Conservation (phyloP, 2,113 vertebrate species). For the Bungarus multicinctus region DNA sequence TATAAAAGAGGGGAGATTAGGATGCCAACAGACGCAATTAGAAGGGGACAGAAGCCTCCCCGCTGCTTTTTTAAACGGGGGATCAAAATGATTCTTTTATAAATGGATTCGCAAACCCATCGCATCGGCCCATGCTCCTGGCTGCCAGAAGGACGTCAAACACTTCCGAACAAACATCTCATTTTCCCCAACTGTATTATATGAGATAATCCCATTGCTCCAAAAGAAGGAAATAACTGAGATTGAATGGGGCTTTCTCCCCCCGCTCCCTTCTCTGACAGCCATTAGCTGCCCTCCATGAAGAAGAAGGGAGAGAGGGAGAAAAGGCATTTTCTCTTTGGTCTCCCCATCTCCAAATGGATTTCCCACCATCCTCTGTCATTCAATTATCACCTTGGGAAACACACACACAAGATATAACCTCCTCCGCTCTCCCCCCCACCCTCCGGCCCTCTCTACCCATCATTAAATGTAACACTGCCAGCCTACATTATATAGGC, state of each 20-base stretch:
- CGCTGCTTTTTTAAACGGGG: background rate
- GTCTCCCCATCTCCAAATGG: slow-evolving; percentile 67
- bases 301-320: slow-evolving; percentile 1
- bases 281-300: slow-evolving; percentile 64
- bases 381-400: slow-evolving; percentile 78
- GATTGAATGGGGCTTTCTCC: slow-evolving; percentile 39
- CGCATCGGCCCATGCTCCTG: slow-evolving; percentile 4
- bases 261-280: slow-evolving; percentile 43
- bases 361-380: slow-evolving; percentile 73
- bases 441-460: slow-evolving; percentile 61
- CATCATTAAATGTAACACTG: slow-evolving; percentile 65
- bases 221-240: background rate
- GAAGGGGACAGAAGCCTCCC: background rate
- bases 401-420: slow-evolving; percentile 59
- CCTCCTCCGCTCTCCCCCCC: slow-evolving; percentile 48
- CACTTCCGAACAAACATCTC: slow-evolving; percentile 14
- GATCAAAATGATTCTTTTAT: slow-evolving; percentile 24
- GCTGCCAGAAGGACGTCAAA: slow-evolving; percentile 17
- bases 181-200: slow-evolving; percentile 30
- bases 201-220: slow-evolving; percentile 33
- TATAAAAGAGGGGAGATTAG: background rate
- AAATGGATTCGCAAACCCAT: slow-evolving; percentile 26
- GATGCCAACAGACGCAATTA: background rate
- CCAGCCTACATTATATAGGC: slow-evolving; percentile 72
- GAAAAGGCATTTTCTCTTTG: slow-evolving; percentile 44